Evolutionary conservation across 2,888 invertebrate species (phyloP), one percentile per base, ranked within the genome.

Genomic region (Plebejus melissa): DNA sequence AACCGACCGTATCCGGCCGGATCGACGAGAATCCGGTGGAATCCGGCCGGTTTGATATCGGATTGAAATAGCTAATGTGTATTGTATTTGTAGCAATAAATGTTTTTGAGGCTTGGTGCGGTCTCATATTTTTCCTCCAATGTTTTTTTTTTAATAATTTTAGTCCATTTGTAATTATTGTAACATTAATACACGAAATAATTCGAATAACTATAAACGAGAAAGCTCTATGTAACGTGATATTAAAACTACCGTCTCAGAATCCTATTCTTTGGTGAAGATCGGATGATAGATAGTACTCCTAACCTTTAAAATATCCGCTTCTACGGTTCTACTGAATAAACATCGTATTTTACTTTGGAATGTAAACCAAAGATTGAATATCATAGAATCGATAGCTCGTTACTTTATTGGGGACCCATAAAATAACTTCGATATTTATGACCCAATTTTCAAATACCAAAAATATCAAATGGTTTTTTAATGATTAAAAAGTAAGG

Each of bases 381-480:
- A 54, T 50, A 72, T 72, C 36, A 72, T 50, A 28, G 41, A 32
- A 13, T 54, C 32, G 13, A 72, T 54, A 46, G 46, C 32, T 54
- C 54, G 28, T 72, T 54, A 72, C 3, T 74, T 74, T 13, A 58
- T 57, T 50, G 22, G 6, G 46, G 11, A 72, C 54, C 72, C 46
- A 54, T 71, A 74, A 41, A 57, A 22, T 54, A 28, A 54, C n/a
- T 36, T n/a, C 13, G 13, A 75, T 57, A 65, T 65, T 41, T 54
- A 72, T 57, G 60, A 50, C 74, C 50, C 74, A 22, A 69, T 69
- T 74, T 54, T 65, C 28, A 50, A 72, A 72, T 72, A 72, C 72
- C 72, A 16, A 41, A 46, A 11, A 71, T 71, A 46, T 46, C 70
- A n/a, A 70, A 70, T 70, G 16, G 9, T 41, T n/a, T 3, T 70